A percentile compares a stretch with the other conserved stretches of the same genome.
phyloP scores from a whole-genome alignment of 1,140 invertebrate genomes.

The Vollenhovia emeryi region DNA sequence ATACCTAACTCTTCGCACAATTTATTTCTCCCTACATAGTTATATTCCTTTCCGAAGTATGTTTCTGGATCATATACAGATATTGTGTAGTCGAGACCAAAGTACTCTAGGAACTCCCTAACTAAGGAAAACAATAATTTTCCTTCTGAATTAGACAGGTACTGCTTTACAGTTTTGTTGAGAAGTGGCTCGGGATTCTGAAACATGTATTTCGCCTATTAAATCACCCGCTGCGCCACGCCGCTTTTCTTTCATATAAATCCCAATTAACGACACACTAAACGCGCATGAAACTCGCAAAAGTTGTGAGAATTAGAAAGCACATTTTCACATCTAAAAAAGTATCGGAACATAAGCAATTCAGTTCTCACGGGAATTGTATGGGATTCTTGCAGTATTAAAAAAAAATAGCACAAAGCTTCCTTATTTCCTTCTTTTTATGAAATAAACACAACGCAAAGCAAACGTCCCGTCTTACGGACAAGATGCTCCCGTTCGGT shows the following conservation, averaged over 20 bases:
- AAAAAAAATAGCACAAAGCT: not conserved
- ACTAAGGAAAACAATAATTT: slow-evolving; percentile 88
- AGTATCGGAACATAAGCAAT: not conserved
- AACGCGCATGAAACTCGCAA: not conserved
- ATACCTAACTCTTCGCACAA: slow-evolving; percentile 86
- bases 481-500: not conserved
- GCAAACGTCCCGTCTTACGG: not conserved
- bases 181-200: slow-evolving; percentile 87
- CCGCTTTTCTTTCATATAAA: not conserved
- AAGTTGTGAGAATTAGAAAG: not conserved
- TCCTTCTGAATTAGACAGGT: slow-evolving; percentile 88
- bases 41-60: slow-evolving; percentile 86
- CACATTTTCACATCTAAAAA: not conserved
- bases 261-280: not conserved
- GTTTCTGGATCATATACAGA: slow-evolving; percentile 91
- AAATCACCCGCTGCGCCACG: not conserved
- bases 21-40: slow-evolving; percentile 86
- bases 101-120: slow-evolving; percentile 90
- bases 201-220: slow-evolving; percentile 70
- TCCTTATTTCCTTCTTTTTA: not conserved
- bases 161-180: slow-evolving; percentile 89
- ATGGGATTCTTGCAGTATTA: not conserved
- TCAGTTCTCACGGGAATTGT: not conserved
- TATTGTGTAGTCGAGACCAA: slow-evolving; percentile 89
- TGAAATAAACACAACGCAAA: not conserved